Evolutionary conservation across 1,140 invertebrate genomes (phyloP).

Genomic region (Euura saliciscinereae): DNA sequence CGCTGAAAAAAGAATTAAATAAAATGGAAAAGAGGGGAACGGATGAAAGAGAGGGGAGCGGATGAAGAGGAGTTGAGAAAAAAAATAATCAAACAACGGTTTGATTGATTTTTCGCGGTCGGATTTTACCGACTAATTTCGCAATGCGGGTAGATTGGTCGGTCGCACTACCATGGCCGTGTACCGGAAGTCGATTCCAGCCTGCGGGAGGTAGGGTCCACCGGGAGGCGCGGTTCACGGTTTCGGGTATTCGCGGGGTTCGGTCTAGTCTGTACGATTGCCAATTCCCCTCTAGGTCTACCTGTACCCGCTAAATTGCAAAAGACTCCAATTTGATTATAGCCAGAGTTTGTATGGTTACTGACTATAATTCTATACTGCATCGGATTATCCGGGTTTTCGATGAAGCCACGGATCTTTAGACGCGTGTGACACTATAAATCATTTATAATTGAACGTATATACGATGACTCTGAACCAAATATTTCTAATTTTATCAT

Average conservation of each 20-base stretch:
- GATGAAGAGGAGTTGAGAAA: conserved; percentile 11
- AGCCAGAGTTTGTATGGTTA: background rate
- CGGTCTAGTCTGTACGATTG: conserved; percentile 30
- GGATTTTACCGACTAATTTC: conserved; percentile 40
- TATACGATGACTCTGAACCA: too few species aligned
- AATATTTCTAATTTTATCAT: too few species aligned
- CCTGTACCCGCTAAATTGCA: conserved; percentile 20
- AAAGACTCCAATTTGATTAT: conserved; percentile 44
- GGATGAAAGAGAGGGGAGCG: background rate
- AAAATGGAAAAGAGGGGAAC: conserved; percentile 20
- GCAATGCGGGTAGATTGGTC: conserved; percentile 18
- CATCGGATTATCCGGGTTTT: background rate
- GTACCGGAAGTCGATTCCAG: conserved; percentile 27
- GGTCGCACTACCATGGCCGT: conserved; percentile 15
- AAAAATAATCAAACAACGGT: conserved; percentile 26
- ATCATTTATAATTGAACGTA: too few species aligned
- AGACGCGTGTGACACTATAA: too few species aligned
- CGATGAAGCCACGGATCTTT: too few species aligned
- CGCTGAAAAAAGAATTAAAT: background rate
- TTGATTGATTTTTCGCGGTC: conserved; percentile 55
- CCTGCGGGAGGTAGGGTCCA: conserved; percentile 10
- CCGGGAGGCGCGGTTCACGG: too few species aligned
- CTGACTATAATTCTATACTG: background rate
- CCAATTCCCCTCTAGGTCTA: conserved; percentile 21
- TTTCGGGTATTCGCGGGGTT: too few species aligned